A percentile compares a stretch with the other conserved stretches of the same genome.
phyloP scores from a whole-genome alignment of 2,888 invertebrate species.

The Uloborus plumipes region DNA sequence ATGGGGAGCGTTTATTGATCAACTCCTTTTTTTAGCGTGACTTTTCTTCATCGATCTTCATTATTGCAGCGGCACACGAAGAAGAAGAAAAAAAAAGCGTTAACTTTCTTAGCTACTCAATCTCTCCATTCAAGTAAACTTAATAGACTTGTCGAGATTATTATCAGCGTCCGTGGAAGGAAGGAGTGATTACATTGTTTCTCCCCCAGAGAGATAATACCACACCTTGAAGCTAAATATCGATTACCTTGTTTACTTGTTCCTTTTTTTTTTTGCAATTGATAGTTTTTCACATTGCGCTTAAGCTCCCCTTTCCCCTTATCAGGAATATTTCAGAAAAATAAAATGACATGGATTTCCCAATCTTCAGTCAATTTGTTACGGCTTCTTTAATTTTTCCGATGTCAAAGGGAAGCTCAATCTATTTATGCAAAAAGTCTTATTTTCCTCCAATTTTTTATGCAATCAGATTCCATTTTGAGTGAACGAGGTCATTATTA shows the following conservation, averaged over 20 bases:
- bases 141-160: slow-evolving; percentile 48
- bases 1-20: too few relatives aligned
- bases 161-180: slow-evolving; percentile 23
- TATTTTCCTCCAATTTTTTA: neutral
- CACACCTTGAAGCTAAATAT: slow-evolving; percentile 9
- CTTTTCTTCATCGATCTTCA: slow-evolving; percentile 30
- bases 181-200: slow-evolving; percentile 11
- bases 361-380: slow-evolving; percentile 40
- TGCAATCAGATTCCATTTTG: too few relatives aligned
- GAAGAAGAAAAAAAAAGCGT: neutral
- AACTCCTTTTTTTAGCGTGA: too few relatives aligned
- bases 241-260: slow-evolving; percentile 36
- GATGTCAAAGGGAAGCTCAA: too few relatives aligned
- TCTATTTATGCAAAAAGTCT: too few relatives aligned
- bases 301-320: slow-evolving; percentile 3
- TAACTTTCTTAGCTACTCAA: neutral
- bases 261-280: slow-evolving; percentile 32
- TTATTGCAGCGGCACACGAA: slow-evolving; percentile 15
- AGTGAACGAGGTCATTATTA: too few relatives aligned
- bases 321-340: slow-evolving; percentile 28
- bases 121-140: slow-evolving; percentile 20
- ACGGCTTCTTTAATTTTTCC: neutral
- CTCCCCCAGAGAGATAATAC: neutral
- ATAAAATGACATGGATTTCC: slow-evolving; percentile 7
- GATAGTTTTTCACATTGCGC: slow-evolving; percentile 19